Evolutionary conservation across 1,140 invertebrate genomes (phyloP).

Genomic region (Reticulitermes speratus): DNA sequence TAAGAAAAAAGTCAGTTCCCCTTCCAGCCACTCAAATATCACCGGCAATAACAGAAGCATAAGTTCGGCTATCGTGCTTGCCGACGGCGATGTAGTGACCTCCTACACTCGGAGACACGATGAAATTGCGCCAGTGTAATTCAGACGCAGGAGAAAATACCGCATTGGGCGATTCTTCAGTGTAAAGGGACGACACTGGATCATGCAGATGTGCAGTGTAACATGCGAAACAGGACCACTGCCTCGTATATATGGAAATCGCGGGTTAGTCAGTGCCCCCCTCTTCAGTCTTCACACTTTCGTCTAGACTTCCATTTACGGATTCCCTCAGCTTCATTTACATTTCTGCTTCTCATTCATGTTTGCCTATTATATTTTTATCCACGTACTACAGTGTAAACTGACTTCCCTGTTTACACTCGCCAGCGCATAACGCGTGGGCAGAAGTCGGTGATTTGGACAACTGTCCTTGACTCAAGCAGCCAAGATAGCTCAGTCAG

Average conservation of each 20-base stretch:
- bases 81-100: no score
- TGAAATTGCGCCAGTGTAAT: neutral
- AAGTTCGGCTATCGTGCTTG: no score
- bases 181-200: neutral
- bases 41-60: no score
- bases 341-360: neutral
- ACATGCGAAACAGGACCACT: neutral
- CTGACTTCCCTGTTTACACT: neutral
- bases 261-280: neutral
- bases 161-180: neutral
- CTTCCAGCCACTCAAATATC: no score
- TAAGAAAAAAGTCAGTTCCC: no score
- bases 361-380: neutral
- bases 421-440: neutral
- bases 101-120: no score
- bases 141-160: neutral
- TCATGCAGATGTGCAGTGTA: neutral
- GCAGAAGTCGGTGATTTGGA: neutral
- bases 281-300: no score
- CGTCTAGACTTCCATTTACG: neutral
- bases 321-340: neutral
- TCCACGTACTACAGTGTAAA: neutral
- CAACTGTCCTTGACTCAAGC: neutral
- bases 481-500: no score
- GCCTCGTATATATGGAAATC: slow-evolving; percentile 15